Evolutionary conservation across 1,140 invertebrate species (phyloP), one percentile per base, ranked within the genome.

Genomic region (Hyphantria cunea): DNA sequence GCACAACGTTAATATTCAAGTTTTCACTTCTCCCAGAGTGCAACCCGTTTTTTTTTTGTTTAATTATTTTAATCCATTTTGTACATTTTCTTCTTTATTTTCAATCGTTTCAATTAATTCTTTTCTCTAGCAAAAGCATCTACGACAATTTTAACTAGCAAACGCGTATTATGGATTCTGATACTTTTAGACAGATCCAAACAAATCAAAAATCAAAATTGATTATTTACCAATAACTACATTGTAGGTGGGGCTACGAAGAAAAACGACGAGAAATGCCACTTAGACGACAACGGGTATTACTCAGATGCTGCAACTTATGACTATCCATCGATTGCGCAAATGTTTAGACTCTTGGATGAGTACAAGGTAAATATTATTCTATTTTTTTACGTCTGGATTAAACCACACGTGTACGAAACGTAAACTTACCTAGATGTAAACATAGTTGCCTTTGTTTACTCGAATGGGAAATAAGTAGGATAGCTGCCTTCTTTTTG

Each of bases 251-350:
- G 92, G 7, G 90, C 92, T 0, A 78, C 82, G 0, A 68, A 80
- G 59, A 90, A 82, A 53, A 93, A 92, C 48, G 92, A 93, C 52
- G 89, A 90, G 52, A 66, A 88, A 56, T 94, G 93, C 65, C 91
- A 93, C 68, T 72, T 94, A 37, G 89, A 93, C 66, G 66, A 85
- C 13, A 79, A 89, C 6, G 93, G 93, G 0, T 92, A 92, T 54
- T 93, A 93, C 71, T 86, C 85, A 0, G 90, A 91, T 13, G 91
- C 92, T 0, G 71, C 89, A 47, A 80, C 79, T 11, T 93, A 93
- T 60, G 94, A 94, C 76, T 94, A 94, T 80, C 94, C 94, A 0
- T 93, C 93, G 39, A 70, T 94, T 55, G 93, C 91, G 52, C 92
- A 94, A 86, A 91, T 94, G 55, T 92, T 92, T 75, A 78, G 90